Conservation (phyloP, 2,888 invertebrate genomes). For the Ormyrus rosae region DNA sequence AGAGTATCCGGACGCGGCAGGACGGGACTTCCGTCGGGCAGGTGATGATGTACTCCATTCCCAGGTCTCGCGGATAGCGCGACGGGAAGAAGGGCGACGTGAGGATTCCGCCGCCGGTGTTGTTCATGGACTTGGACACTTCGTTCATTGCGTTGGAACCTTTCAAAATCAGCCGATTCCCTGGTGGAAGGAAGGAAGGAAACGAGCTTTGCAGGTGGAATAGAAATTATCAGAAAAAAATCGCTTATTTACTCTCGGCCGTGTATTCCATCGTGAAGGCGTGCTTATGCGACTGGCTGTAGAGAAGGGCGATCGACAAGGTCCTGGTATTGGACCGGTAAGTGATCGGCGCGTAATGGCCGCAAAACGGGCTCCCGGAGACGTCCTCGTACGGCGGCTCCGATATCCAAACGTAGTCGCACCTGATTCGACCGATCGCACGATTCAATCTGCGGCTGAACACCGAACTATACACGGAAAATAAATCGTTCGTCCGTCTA, state of each 20-base stretch:
- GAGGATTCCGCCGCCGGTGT: conserved; percentile 77
- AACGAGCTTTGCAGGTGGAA: neutral
- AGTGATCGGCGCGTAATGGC: conserved; percentile 73
- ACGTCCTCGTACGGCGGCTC: conserved; percentile 82
- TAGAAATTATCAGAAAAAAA: too few relatives aligned
- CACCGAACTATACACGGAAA: too few relatives aligned
- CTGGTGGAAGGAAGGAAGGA: conserved; percentile 68
- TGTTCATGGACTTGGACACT: conserved; percentile 68
- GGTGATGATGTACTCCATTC: conserved; percentile 81
- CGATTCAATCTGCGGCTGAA: too few relatives aligned
- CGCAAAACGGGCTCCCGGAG: conserved; percentile 81
- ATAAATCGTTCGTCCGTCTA: conserved; percentile 49
- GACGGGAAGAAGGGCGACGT: conserved; percentile 84
- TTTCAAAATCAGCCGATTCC: conserved; percentile 77
- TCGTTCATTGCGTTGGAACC: conserved; percentile 65
- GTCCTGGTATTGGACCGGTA: conserved; percentile 81
- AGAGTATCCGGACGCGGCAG: conserved; percentile 81
- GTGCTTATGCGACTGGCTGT: conserved; percentile 79
- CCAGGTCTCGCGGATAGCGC: conserved; percentile 82
- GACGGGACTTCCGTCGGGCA: conserved; percentile 77
- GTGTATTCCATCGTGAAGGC: conserved; percentile 82
- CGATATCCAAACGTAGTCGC: conserved; percentile 82
- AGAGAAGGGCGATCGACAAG: conserved; percentile 79
- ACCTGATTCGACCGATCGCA: conserved; percentile 70
- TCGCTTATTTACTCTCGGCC: conserved; percentile 78